These are phyloP conservation scores for Nephotettix cincticeps DNA, from an alignment of 1,140 invertebrate species.

Conservation along the genomic window DNA sequence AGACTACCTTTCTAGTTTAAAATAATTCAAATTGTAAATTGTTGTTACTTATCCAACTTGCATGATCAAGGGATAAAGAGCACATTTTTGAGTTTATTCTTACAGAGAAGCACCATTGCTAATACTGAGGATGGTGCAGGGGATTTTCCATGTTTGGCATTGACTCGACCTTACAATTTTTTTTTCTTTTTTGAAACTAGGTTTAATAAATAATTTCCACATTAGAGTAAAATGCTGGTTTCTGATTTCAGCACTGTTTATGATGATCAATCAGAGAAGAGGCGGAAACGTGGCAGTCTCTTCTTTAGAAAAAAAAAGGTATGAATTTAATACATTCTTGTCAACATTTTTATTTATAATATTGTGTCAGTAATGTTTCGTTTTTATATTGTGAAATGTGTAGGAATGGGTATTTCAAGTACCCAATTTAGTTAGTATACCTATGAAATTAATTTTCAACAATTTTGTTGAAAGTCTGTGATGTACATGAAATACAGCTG, in stretches of 20 bases:
- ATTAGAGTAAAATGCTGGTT: constrained; percentile 9
- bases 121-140: too few relatives aligned
- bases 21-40: not conserved
- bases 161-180: too few relatives aligned
- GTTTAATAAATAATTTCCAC: not conserved
- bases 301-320: constrained; percentile 90
- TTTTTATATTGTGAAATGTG: not conserved
- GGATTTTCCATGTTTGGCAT: too few relatives aligned
- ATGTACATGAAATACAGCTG: not conserved
- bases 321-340: constrained; percentile 34
- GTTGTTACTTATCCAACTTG: not conserved
- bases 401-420: not conserved
- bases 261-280: constrained; percentile 77
- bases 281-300: constrained; percentile 81
- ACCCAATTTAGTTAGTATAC: not conserved
- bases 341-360: not conserved
- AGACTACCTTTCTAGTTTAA: too few relatives aligned
- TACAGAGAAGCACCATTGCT: too few relatives aligned
- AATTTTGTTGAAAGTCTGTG: not conserved
- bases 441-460: not conserved
- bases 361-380: not conserved
- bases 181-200: too few relatives aligned
- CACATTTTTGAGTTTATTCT: too few relatives aligned
- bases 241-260: constrained; percentile 60
- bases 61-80: too few relatives aligned